A percentile compares a stretch with the other conserved stretches of the same genome.
Evolutionary conservation across 2,888 invertebrate species (phyloP).

Genomic region (Hemistola chrysoprasaria): DNA sequence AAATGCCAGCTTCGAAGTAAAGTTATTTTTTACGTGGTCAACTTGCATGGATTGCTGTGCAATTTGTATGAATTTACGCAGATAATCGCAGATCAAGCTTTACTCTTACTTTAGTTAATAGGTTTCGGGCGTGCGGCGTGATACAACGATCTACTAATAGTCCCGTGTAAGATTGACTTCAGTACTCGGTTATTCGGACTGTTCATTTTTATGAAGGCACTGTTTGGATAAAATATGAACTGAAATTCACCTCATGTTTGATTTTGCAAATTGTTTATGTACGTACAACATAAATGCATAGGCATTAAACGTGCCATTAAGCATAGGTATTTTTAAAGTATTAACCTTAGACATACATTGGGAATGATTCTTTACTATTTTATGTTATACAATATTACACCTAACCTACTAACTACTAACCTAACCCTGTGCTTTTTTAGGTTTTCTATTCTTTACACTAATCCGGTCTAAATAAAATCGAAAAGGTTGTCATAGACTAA

Average conservation of each 20-base stretch:
- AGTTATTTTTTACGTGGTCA: slow-evolving; percentile 19
- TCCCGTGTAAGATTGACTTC: slow-evolving; percentile 17
- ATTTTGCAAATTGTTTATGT: no score
- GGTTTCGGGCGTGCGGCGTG: slow-evolving; percentile 23
- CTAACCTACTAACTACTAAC: no score
- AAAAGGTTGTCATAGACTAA: slow-evolving; percentile 12
- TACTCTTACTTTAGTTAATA: slow-evolving; percentile 24
- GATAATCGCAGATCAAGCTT: slow-evolving; percentile 29
- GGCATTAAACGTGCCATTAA: no score
- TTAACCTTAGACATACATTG: no score
- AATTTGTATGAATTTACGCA: slow-evolving; percentile 12
- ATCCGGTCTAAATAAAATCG: neutral
- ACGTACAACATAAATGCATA: no score
- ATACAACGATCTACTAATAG: slow-evolving; percentile 28
- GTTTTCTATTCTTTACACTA: no score
- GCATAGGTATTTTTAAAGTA: no score
- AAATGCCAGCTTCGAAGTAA: no score
- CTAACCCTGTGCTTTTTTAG: no score
- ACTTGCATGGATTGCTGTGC: slow-evolving; percentile 24
- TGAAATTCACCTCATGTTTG: neutral
- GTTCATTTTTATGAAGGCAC: slow-evolving; percentile 2
- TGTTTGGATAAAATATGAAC: slow-evolving; percentile 3
- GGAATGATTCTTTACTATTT: no score
- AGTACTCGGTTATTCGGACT: slow-evolving; percentile 14
- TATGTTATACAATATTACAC: no score